A percentile compares a stretch with the other conserved stretches of the same genome.
Evolutionary conservation across 2,113 vertebrate genomes (phyloP).

Genomic region (Panurus biarmicus): DNA sequence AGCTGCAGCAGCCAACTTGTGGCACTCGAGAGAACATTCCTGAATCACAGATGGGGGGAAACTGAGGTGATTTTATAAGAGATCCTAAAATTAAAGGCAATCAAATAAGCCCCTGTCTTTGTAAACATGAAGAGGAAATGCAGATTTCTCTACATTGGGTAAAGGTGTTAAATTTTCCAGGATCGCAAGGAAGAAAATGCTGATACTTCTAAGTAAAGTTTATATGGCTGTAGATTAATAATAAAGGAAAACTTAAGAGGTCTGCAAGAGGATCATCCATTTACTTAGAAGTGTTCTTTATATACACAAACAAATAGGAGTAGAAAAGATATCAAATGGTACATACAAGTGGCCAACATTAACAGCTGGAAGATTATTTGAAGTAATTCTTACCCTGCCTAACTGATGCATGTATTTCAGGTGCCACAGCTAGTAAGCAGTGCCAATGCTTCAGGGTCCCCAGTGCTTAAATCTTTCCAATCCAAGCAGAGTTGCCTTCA

Average conservation of each 20-base stretch:
- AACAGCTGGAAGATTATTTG: background rate
- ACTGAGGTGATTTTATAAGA: background rate
- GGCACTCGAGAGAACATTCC: background rate
- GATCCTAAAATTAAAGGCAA: background rate
- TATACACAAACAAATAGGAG: fast-evolving
- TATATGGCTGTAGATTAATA: background rate
- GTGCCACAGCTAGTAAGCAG: background rate
- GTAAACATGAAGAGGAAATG: background rate
- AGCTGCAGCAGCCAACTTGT: conserved; percentile 23
- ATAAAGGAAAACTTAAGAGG: background rate
- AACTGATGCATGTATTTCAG: background rate
- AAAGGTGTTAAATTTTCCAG: background rate
- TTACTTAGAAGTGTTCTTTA: background rate
- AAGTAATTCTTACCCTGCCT: background rate
- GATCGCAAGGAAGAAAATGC: background rate
- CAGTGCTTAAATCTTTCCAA: background rate
- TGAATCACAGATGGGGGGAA: background rate
- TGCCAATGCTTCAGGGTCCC: background rate
- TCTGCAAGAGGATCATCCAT: background rate
- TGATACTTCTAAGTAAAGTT: background rate
- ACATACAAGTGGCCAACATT: background rate
- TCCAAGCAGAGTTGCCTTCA: background rate
- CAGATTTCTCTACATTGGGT: background rate
- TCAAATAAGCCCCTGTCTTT: background rate
- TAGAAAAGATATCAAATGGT: background rate